Evolutionary conservation across 2,797 vertebrate species (phyloP).

Genomic region (Anguilla pacifica): DNA sequence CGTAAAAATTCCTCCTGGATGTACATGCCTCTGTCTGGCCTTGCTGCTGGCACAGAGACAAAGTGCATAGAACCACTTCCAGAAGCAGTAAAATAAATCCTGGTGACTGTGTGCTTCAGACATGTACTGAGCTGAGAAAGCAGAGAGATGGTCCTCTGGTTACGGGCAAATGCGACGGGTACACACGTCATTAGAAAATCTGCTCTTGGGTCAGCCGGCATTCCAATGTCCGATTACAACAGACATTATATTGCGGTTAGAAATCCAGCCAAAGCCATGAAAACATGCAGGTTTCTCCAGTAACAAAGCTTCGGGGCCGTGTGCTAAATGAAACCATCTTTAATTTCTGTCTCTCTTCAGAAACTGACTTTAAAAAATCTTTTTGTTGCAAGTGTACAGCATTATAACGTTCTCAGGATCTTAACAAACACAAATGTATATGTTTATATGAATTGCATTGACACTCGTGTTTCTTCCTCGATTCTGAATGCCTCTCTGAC

Average conservation of each 20-base stretch:
- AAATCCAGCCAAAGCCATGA: neutral
- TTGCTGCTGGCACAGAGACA: neutral
- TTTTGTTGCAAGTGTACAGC: neutral
- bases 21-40: neutral
- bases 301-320: neutral
- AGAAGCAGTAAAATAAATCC: neutral
- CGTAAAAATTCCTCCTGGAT: neutral
- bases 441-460: neutral
- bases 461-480: neutral
- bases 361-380: neutral
- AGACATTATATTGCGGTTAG: neutral
- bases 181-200: neutral
- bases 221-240: slow-evolving; percentile 9
- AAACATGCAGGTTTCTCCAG: neutral
- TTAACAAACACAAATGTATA: neutral
- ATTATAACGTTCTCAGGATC: neutral
- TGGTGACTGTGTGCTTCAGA: neutral
- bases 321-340: neutral
- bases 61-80: neutral
- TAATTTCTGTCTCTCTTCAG: neutral
- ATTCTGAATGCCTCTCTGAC: neutral
- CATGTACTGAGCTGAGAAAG: neutral
- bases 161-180: neutral
- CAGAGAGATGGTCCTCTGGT: neutral
- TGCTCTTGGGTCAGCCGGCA: neutral